Base-by-base conservation (phyloP, 2,888 invertebrate genomes). In the Laspeyria flexula region DNA sequence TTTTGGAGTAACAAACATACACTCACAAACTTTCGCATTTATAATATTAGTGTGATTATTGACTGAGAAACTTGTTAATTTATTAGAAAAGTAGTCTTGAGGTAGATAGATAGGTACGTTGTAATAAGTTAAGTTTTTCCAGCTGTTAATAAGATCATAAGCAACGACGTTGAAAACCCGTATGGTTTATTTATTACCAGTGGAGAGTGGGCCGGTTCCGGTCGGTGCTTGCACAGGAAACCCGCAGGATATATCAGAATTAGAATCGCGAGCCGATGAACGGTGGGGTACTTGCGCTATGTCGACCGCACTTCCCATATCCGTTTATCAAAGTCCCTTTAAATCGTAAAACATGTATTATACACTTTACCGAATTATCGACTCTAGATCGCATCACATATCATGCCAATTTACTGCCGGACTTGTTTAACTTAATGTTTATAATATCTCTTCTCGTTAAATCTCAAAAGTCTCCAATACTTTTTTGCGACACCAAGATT, bases 231-330 rank as follows among this genome's bases (percentile, higher is more conserved):
- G 72, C 77, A 74, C 84, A 84, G 86, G 84, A 85, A 83, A 81
- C 83, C 77, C 76, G 74, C 78, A 80, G 84, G 83, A 86, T 87
- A 86, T 85, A 83, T 86, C 83, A 79, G 80, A 85, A 86, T 88
- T 87, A 87, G 86, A 86, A 83, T 85, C 80, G 85, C 84, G 69
- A 82, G 77, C 78, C 76, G 75, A 79, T 77, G 81, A 75, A 79
- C 77, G 84, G 70, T 73, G 74, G 75, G 65, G 75, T 77, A 78
- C 81, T 84, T 82, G 77, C 75, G 73, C 67, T 73, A 81, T 78
- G 76, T 80, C 78, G 78, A 79, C 77, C 82, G 79, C 78, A 82
- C 78, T 84, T 85, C 82, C 84, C 79, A 78, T 81, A 79, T 83
- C 82, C 81, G 83, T 75, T 74, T 75, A 77, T 77, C 74, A 72